Conservation (phyloP, 2,888 invertebrate species). For the Drosophila monieri region DNA sequence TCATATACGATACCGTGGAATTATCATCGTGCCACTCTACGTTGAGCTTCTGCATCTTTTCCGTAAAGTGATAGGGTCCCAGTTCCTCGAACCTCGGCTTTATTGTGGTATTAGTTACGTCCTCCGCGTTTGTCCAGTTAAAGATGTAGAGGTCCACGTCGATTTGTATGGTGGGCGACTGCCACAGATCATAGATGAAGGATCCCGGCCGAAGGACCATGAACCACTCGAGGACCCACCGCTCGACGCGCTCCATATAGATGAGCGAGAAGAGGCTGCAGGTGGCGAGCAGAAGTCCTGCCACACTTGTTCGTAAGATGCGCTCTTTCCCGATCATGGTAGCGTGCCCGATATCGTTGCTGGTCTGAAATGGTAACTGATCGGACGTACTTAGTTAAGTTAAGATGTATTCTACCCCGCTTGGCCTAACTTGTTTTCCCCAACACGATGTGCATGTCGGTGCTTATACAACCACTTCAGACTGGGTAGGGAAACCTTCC, state of each 20-base stretch:
- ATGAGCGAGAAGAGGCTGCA: constrained; percentile 47
- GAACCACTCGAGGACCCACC: constrained; percentile 83
- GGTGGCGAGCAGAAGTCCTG: constrained; percentile 50
- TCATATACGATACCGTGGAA: constrained; percentile 89
- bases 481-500: too few relatives aligned
- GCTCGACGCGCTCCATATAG: constrained; percentile 58
- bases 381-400: neutral
- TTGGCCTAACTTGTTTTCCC: constrained; percentile 13
- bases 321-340: constrained; percentile 65
- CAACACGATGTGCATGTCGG: neutral
- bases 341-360: neutral
- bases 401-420: neutral
- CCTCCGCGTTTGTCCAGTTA: constrained; percentile 91
- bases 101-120: constrained; percentile 84
- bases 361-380: constrained; percentile 25
- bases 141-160: constrained; percentile 88
- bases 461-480: neutral
- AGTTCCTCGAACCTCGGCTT: constrained; percentile 86
- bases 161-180: constrained; percentile 86
- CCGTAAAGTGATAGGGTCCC: constrained; percentile 88
- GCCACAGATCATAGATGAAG: constrained; percentile 85
- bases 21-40: constrained; percentile 89
- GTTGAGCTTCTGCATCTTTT: constrained; percentile 88
- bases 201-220: constrained; percentile 86
- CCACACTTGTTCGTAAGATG: constrained; percentile 53